Evolutionary conservation across 1,140 invertebrate genomes (phyloP).

Genomic region (Phenacoccus solenopsis): DNA sequence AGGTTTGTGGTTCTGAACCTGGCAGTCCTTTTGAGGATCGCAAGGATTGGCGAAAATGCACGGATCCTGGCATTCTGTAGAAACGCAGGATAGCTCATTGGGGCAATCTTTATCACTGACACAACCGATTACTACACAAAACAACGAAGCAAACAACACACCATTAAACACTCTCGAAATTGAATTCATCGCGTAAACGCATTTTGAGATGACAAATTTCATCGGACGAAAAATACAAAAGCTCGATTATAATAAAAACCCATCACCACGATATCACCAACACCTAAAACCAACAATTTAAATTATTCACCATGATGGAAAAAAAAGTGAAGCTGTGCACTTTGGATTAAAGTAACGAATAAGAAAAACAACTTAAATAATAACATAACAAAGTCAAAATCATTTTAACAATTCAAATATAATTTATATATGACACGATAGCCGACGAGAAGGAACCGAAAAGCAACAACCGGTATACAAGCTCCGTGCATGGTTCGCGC

Average conservation of each 20-base stretch:
- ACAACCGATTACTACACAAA: conserved; percentile 50
- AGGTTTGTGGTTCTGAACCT: conserved; percentile 60
- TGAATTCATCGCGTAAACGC: neutral
- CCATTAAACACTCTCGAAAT: neutral
- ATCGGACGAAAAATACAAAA: neutral
- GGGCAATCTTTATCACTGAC: conserved; percentile 55
- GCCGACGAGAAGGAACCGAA: neutral
- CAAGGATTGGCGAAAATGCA: conserved; percentile 56
- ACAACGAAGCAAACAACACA: conserved; percentile 8
- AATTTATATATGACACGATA: neutral
- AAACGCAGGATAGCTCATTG: conserved; percentile 57
- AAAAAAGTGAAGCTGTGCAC: conserved; percentile 8
- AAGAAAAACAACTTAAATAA: neutral
- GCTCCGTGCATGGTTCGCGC: conserved; percentile 14
- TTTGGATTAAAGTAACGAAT: neutral
- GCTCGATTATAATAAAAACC: neutral
- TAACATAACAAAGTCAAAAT: conserved; percentile 14
- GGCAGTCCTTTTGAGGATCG: conserved; percentile 49
- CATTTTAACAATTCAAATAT: no score
- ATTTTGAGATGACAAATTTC: conserved; percentile 13
- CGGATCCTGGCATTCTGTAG: conserved; percentile 60
- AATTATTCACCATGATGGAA: conserved; percentile 10
- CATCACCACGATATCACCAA: neutral
- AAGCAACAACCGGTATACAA: conserved; percentile 8
- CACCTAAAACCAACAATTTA: neutral